Conservation (phyloP, 2,888 invertebrate species). For the Cynaeus angustus region DNA sequence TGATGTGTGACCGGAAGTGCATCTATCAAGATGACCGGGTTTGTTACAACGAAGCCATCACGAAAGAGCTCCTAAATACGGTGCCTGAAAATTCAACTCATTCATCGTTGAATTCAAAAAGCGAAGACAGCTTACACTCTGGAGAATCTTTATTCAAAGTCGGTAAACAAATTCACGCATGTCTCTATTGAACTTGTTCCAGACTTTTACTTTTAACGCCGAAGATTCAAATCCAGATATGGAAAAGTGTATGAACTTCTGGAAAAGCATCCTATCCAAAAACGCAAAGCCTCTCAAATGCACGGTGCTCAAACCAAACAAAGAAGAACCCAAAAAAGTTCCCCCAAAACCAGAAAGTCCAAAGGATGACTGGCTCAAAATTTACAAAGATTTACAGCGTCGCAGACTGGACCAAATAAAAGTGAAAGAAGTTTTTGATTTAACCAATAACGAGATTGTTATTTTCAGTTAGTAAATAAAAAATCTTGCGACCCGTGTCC, state of each 20-base stretch:
- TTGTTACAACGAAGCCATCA: constrained; percentile 55
- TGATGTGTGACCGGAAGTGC: constrained; percentile 39
- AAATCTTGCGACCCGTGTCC: constrained; percentile 49
- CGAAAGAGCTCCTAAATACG: constrained; percentile 54
- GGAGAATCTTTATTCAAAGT: constrained; percentile 62
- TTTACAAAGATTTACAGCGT: constrained; percentile 57
- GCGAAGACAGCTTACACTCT: constrained; percentile 53
- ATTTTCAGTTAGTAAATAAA: constrained; percentile 42
- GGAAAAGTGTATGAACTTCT: constrained; percentile 62
- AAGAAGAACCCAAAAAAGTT: constrained; percentile 12
- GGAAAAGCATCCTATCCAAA: constrained; percentile 61
- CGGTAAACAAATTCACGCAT: not conserved
- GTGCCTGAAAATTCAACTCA: constrained; percentile 30
- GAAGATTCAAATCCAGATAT: constrained; percentile 57
- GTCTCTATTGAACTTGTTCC: not conserved
- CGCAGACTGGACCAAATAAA: constrained; percentile 57
- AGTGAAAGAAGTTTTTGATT: constrained; percentile 40
- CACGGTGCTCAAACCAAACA: constrained; percentile 54
- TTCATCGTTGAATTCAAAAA: not conserved
- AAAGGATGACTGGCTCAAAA: constrained; percentile 51
- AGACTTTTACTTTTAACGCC: constrained; percentile 61
- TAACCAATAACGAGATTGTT: not conserved
- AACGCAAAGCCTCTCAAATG: constrained; percentile 62
- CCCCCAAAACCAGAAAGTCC: constrained; percentile 6
- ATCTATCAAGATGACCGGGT: constrained; percentile 57